phyloP scores from a whole-genome alignment of 53 echinoderm and acorn worm genomes.

The Pentamera pediparva region DNA sequence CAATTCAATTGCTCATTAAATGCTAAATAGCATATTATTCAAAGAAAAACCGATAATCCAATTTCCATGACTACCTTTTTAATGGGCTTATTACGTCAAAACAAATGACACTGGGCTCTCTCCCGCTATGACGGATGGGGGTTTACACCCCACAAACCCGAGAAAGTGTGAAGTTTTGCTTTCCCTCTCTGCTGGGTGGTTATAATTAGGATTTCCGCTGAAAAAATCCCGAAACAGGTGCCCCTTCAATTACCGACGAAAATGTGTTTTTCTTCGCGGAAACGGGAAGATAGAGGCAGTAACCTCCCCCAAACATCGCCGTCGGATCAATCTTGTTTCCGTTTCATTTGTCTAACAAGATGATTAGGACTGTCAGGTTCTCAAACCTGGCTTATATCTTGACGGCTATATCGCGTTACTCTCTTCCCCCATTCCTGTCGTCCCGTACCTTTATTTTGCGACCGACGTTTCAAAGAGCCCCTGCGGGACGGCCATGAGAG shows the following conservation, averaged over 20 bases:
- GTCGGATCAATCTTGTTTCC: constrained; percentile 8
- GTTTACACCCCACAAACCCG: no score
- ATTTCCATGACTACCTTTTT: no score
- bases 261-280: constrained; percentile 15
- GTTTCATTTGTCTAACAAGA: constrained; percentile 17
- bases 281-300: neutral
- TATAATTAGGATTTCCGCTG: no score
- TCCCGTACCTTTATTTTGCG: neutral
- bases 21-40: no score
- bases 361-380: neutral
- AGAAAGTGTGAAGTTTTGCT: no score
- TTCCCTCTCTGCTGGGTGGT: no score
- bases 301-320: constrained; percentile 18
- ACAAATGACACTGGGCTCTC: no score
- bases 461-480: neutral
- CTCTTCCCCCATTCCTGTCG: neutral
- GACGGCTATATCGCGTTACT: constrained; percentile 26
- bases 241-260: constrained; percentile 24
- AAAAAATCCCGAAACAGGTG: no score
- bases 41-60: no score
- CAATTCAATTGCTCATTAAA: no score
- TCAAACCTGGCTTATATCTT: constrained; percentile 1
- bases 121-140: no score
- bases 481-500: constrained; percentile 24
- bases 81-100: no score